Percentiles rank a stretch among this genome's conserved stretches.
These are phyloP conservation scores for Onthophagus sagittarius DNA, from an alignment of 2,888 invertebrate genomes.

Conservation along the genomic window DNA sequence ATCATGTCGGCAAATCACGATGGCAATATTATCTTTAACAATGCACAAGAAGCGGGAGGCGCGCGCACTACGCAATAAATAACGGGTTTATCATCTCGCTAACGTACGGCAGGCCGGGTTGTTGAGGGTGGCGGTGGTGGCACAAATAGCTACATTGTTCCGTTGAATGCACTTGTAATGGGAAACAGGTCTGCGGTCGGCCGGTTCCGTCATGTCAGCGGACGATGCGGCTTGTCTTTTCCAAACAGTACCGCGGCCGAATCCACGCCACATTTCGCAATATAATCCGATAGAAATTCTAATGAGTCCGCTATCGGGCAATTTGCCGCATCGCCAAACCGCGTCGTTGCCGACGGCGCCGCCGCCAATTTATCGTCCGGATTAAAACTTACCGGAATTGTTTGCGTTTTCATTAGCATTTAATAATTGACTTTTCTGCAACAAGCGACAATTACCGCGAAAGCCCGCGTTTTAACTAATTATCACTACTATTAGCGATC, in stretches of 20 bases:
- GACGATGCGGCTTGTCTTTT: conserved; percentile 30
- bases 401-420: not conserved
- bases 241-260: conserved; percentile 14
- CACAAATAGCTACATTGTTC: conserved; percentile 35
- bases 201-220: conserved; percentile 37
- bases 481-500: not conserved
- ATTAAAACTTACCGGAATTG: not conserved
- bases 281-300: not conserved
- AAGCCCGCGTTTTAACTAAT: not conserved
- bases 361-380: not conserved
- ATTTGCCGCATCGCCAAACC: not conserved
- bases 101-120: not conserved
- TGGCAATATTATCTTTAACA: conserved; percentile 33
- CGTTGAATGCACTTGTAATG: conserved; percentile 36
- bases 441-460: not conserved
- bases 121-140: not conserved
- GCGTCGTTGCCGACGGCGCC: not conserved
- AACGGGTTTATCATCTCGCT: conserved; percentile 31
- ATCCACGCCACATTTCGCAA: conserved; percentile 10
- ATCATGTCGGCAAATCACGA: conserved; percentile 34
- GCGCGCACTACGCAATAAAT: conserved; percentile 28
- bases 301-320: not conserved
- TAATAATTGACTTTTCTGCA: not conserved
- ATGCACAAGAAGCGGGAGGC: conserved; percentile 31
- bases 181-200: conserved; percentile 37